phyloP scores from a whole-genome alignment of 1,140 invertebrate species.

The Drosophila ohnishii region DNA sequence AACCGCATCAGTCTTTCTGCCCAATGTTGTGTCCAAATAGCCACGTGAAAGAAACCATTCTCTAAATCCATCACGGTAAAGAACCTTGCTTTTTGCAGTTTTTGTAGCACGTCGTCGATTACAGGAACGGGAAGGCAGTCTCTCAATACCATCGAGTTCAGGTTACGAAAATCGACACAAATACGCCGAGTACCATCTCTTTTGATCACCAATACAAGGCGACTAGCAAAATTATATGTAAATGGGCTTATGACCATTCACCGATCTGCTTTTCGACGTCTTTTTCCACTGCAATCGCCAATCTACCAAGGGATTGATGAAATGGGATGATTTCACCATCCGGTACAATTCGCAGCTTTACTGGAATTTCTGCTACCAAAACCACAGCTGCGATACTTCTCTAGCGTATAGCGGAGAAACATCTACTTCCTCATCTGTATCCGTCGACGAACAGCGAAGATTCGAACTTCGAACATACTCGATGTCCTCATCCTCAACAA shows the following conservation, averaged over 20 bases:
- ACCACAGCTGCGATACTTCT: too few relatives aligned
- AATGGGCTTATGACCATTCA: background rate
- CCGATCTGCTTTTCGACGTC: too few relatives aligned
- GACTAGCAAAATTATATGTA: conserved; percentile 1
- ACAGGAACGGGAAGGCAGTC: background rate
- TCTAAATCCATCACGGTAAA: background rate
- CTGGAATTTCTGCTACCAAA: background rate
- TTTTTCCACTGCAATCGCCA: too few relatives aligned
- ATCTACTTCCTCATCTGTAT: too few relatives aligned
- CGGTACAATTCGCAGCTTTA: conserved; percentile 1
- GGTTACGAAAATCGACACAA: background rate
- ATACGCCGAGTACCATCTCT: background rate
- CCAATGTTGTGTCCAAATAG: background rate
- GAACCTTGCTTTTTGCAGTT: background rate
- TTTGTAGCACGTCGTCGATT: background rate
- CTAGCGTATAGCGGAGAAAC: too few relatives aligned
- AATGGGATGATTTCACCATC: conserved; percentile 1
- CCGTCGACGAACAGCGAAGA: too few relatives aligned
- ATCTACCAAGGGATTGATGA: background rate
- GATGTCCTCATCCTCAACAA: too few relatives aligned
- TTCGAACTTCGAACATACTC: too few relatives aligned
- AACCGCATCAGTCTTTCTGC: background rate
- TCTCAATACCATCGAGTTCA: background rate
- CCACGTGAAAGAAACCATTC: background rate
- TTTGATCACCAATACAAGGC: background rate